A percentile compares a stretch with the other conserved stretches of the same genome.
Evolutionary conservation across 2,113 vertebrate genomes (phyloP).

Genomic region (Halcyon malimbica): DNA sequence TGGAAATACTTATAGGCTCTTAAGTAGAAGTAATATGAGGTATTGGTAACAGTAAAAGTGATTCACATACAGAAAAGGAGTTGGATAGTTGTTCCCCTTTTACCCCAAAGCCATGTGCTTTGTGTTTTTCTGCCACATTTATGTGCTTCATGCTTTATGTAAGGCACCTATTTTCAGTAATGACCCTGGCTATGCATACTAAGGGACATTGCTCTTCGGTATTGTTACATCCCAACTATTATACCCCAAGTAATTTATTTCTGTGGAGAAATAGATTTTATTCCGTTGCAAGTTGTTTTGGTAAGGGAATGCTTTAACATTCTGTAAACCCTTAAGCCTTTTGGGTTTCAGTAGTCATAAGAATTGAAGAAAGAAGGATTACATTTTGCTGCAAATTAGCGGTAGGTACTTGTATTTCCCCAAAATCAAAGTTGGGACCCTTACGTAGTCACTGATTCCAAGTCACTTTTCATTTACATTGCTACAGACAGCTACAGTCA

Average conservation of each 20-base stretch:
- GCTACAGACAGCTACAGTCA: not conserved
- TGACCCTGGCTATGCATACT: not conserved
- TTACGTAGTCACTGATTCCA: not conserved
- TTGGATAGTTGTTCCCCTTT: fast-evolving
- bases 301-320: not conserved
- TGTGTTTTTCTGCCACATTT: not conserved
- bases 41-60: not conserved
- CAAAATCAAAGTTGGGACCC: not conserved
- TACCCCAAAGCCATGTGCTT: not conserved
- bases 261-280: not conserved
- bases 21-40: not conserved
- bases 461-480: not conserved
- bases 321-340: not conserved
- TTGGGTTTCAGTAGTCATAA: not conserved
- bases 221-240: not conserved
- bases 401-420: not conserved
- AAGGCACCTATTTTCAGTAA: not conserved
- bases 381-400: not conserved
- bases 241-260: not conserved
- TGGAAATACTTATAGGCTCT: not conserved
- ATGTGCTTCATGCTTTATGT: not conserved
- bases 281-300: not conserved
- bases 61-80: not conserved
- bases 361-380: not conserved
- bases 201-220: not conserved